phyloP scores from a whole-genome alignment of 2,113 vertebrate genomes.

The Psilopsiagon aurifrons region DNA sequence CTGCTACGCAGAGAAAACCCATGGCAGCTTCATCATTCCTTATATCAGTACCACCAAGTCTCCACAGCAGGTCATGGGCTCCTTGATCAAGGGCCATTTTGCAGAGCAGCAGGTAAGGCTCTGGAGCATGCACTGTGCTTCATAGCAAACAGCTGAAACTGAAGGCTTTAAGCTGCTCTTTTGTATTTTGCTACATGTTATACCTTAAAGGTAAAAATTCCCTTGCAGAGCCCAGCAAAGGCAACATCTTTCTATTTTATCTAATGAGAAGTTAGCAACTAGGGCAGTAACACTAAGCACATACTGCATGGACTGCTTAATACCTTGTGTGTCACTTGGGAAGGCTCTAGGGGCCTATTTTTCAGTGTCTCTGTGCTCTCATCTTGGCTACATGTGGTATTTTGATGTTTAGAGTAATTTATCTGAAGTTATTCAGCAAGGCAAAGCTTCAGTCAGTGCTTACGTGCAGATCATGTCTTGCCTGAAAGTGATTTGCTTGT shows the following conservation, averaged over 20 bases:
- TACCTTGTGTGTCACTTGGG: neutral
- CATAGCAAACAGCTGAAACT: neutral
- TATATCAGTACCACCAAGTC: constrained; percentile 91
- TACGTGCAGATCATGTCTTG: constrained; percentile 1
- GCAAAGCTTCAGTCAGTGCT: neutral
- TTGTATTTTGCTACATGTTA: neutral
- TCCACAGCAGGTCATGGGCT: constrained; percentile 96
- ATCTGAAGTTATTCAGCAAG: neutral
- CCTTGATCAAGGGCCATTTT: constrained; percentile 88
- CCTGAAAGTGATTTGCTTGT: neutral
- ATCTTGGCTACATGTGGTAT: neutral
- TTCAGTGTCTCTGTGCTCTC: neutral
- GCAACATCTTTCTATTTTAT: neutral
- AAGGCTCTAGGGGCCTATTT: neutral
- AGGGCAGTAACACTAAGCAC: neutral
- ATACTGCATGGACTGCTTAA: neutral
- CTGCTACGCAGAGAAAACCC: constrained; percentile 97
- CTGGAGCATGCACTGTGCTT: neutral
- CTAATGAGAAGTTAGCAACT: neutral
- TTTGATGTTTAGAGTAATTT: neutral
- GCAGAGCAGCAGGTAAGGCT: constrained; percentile 82
- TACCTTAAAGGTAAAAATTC: neutral
- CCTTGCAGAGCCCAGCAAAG: neutral
- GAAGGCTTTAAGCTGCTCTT: rapidly evolving
- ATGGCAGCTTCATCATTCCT: constrained; percentile 88